These are phyloP conservation scores for Illadopsis cleaveri DNA, from an alignment of 2,113 vertebrate genomes.

Conservation along the genomic window DNA sequence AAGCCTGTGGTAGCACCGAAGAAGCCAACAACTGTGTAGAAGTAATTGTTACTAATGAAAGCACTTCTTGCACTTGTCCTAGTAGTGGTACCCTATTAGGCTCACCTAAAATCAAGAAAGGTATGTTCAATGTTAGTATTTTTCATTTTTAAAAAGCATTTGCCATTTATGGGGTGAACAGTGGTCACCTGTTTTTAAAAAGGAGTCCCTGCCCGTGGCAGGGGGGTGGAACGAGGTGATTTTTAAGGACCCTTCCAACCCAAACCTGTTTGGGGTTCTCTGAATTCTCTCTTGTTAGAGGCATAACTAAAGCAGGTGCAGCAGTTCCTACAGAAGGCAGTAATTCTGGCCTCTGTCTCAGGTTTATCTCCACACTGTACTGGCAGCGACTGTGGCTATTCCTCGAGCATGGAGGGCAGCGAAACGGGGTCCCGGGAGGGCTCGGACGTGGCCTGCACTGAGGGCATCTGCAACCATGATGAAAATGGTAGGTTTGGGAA, in stretches of 20 bases:
- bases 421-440: conserved; percentile 91
- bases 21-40: conserved; percentile 78
- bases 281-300: neutral
- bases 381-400: conserved; percentile 93
- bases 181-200: neutral
- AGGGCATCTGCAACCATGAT: conserved; percentile 96
- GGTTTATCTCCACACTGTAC: conserved; percentile 88
- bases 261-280: neutral
- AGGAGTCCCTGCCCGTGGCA: neutral
- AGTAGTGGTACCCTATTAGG: conserved; percentile 78
- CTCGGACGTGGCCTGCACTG: conserved; percentile 93
- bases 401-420: conserved; percentile 95
- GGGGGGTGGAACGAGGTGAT: neutral
- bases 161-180: neutral
- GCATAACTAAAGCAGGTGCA: neutral
- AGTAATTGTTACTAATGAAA: conserved; percentile 80
- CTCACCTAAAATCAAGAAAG: conserved; percentile 89
- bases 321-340: neutral
- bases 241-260: neutral
- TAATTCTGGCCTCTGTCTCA: conserved; percentile 49
- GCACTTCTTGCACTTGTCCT: conserved; percentile 86
- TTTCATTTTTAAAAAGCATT: neutral
- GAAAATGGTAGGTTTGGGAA: conserved; percentile 82
- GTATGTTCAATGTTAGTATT: conserved; percentile 43
- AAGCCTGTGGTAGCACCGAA: conserved; percentile 83